phyloP scores from a whole-genome alignment of 2,888 invertebrate genomes.

The Dynastes grantii region DNA sequence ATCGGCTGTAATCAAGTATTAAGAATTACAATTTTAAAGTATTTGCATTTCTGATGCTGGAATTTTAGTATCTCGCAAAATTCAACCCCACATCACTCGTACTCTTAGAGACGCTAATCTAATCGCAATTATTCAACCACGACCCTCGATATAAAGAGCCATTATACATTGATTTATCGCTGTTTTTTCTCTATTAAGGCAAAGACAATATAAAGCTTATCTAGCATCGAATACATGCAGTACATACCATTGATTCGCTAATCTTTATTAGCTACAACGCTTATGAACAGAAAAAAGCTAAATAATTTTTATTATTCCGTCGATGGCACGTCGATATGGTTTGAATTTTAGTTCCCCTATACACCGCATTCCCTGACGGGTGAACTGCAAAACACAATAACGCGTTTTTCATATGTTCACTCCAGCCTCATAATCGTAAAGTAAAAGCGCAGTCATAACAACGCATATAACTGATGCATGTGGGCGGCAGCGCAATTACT shows the following conservation, averaged over 20 bases:
- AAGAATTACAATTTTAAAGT: no score
- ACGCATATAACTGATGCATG: not conserved
- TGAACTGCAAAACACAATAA: conserved; percentile 19
- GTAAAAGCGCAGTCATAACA: conserved; percentile 8
- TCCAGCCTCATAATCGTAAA: conserved; percentile 10
- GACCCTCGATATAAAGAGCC: not conserved
- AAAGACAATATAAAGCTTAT: conserved; percentile 2
- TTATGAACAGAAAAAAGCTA: not conserved
- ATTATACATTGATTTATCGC: not conserved
- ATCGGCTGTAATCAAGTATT: no score
- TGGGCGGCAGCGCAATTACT: conserved; percentile 19
- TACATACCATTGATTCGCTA: no score
- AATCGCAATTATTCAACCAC: not conserved
- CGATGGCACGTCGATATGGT: not conserved
- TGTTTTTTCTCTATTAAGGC: not conserved
- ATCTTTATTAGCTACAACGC: no score
- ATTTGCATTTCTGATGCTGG: no score
- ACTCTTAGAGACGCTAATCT: not conserved
- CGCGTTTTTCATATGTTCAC: conserved; percentile 15
- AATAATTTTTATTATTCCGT: not conserved
- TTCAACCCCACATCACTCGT: no score
- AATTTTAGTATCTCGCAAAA: no score
- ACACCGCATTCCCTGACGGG: not conserved
- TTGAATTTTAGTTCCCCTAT: not conserved
- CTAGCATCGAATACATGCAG: not conserved